A percentile compares a stretch with the other conserved stretches of the same genome.
phyloP scores from a whole-genome alignment of 2,797 vertebrate species.

The Myotis findleyi region DNA sequence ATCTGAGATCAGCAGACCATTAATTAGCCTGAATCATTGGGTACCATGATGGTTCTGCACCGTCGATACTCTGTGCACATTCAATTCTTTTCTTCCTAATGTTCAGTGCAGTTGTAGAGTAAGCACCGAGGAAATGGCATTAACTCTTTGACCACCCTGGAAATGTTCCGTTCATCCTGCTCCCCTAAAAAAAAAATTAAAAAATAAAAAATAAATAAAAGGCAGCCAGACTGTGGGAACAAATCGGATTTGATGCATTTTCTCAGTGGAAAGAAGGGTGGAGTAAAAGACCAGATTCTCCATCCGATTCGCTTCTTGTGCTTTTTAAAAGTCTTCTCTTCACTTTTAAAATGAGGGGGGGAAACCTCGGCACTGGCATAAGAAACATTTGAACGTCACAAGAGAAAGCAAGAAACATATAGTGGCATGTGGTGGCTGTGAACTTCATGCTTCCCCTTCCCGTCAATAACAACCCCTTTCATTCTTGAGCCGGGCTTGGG shows the following conservation, averaged over 20 bases:
- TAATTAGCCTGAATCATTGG: background rate
- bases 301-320: background rate
- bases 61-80: background rate
- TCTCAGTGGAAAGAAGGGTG: background rate
- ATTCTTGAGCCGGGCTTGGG: background rate
- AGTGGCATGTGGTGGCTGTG: background rate
- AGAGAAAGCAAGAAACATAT: background rate
- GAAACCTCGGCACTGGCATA: background rate
- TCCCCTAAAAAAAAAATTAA: background rate
- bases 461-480: background rate
- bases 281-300: background rate
- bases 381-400: background rate
- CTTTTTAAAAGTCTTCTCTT: slow-evolving; percentile 51
- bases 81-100: background rate
- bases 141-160: slow-evolving; percentile 2
- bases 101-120: background rate
- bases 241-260: slow-evolving; percentile 25
- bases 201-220: no score
- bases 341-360: background rate
- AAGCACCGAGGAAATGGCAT: background rate
- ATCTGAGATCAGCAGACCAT: background rate
- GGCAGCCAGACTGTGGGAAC: background rate
- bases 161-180: background rate
- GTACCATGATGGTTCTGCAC: no score
- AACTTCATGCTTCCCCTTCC: background rate